Evolutionary conservation across 2,888 invertebrate species (phyloP), one percentile per base, ranked within the genome.

Genomic region (Blastobasis adustella): DNA sequence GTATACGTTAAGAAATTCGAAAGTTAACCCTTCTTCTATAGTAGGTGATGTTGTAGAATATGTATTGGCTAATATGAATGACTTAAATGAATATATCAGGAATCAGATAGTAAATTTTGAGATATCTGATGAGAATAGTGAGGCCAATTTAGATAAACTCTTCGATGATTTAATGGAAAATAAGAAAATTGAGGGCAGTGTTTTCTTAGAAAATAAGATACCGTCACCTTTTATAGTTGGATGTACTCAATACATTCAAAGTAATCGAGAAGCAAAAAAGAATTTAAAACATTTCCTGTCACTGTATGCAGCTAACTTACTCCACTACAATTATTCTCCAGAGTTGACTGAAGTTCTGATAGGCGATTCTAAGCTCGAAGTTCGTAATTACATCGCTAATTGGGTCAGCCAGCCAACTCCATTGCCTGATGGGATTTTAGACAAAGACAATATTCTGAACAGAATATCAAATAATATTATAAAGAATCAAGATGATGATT

Each of bases 261-360:
- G 59, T 4, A 72, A 82, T 53, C 83, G 77, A 57, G 78, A 76
- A 39, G 69, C 67, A 4, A 83, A 79, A 55, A 84, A 82, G 55
- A 67, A 58, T 58, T 68, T 88, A 23, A 82, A 83, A 62, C 65
- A 76, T 49, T 88, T 87, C 53, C 56, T 88, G 36, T 83, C 80
- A n/a, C 58, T 82, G 23, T 86, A 84, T 56, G 67, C 85, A 7
- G 66, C 88, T n/a, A 90, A 91, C 72, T 83, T 92, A 58, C 79
- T 92, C 37, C 92, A 93, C 66, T 82, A 79, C 51, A 92, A 92
- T 76, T 90, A 89, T 56, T 81, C 85, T 2, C 87, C 90, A 0
- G 81, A 84, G 48, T 63, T 88, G 51, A 87, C 92, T 4, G 82
- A 87, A 58, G 67, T 82, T 40, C 67, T 91, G 47, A 78, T 90